Evolutionary conservation across 1,140 invertebrate genomes (phyloP), one percentile per base, ranked within the genome.

Genomic region (Platorchestia sp.): DNA sequence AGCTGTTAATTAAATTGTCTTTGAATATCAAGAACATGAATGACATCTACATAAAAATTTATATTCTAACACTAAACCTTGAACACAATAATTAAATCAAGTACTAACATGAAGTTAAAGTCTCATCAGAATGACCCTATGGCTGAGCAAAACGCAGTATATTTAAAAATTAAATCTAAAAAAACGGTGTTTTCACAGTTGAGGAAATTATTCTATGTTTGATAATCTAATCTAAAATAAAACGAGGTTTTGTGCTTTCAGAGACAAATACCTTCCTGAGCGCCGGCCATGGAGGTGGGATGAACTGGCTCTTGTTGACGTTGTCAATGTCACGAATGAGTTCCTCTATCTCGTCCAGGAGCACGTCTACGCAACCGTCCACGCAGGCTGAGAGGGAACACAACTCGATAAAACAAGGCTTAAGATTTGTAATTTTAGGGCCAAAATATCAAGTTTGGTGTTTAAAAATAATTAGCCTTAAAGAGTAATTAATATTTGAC

Each of bases 351-450:
- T 98, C 98, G 96, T 98, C 97, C 95, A 99, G 97, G 6, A 99
- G 97, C 0, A 98, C 97, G 95, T 98, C 98, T 0, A 98, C 99
- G 96, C 99, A 99, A 95, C 99, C 99, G 97, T 99, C 99, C 96
- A 98, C 97, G 97, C 99, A 99, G 42, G 98, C 99, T 99, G 97
- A 36, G 97, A 43, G n/a, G n/a, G n/a, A n/a, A 42, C n/a, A 42
- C 43, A 42, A 5, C 14, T 75, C n/a, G n/a, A n/a, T n/a, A n/a
- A n/a, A n/a, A n/a, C n/a, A n/a, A n/a, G n/a, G n/a, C n/a, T n/a
- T n/a, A n/a, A n/a, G n/a, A n/a, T n/a, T n/a, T n/a, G n/a, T n/a
- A n/a, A n/a, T n/a, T n/a, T n/a, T n/a, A n/a, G n/a, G n/a, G n/a
- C 47, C 91, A 95, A 10, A 47, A 16, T 42, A 40, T n/a, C 86